Evolutionary conservation across 1,140 invertebrate genomes (phyloP), one percentile per base, ranked within the genome.

Genomic region (Homarus americanus): DNA sequence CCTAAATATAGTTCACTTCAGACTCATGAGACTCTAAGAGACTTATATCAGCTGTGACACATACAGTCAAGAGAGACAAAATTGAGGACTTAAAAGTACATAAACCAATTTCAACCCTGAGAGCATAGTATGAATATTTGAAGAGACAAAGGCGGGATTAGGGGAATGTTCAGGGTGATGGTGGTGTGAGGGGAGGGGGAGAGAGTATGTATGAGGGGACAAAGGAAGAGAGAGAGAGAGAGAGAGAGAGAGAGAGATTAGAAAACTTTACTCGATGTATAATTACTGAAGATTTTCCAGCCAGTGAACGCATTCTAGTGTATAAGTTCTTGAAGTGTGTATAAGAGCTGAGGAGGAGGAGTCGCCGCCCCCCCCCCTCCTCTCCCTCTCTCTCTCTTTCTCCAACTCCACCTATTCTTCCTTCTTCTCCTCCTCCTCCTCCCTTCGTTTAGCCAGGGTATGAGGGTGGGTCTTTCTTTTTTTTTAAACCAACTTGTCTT

Each of bases 261-360:
- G 28, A 69, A 69, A 69, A 69, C 63, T 69, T 69, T 69, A 69
- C 63, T 28, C 28, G 9, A 9, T 28, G 5, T 69, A 69, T 69
- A 69, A 69, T 69, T 69, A 69, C 63, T 32, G 63, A 69, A 69
- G 63, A 69, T 69, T 69, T 69, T 69, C 63, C 63, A 69, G 63
- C 63, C 63, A 69, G 63, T 69, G 63, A 69, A 28, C 63, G 5
- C 28, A 69, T 28, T 69, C n/a, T 69, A 32, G n/a, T 9, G 9
- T 69, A 32, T 7, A 32, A 69, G 63, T 69, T 69, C 63, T 69
- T 32, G n/a, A 32, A 69, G 28, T 69, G 63, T 58, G 53, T 58
- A 58, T 15, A 58, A 58, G 53, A 58, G 53, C 24, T 4, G 12
- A 20, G 53, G 44, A 1, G 44, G 44, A 15, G 44, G 44, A 15